A percentile compares a stretch with the other conserved stretches of the same genome.
These are phyloP conservation scores for Alligator sinensis DNA, from an alignment of 2,113 vertebrate species.

Conservation along the genomic window DNA sequence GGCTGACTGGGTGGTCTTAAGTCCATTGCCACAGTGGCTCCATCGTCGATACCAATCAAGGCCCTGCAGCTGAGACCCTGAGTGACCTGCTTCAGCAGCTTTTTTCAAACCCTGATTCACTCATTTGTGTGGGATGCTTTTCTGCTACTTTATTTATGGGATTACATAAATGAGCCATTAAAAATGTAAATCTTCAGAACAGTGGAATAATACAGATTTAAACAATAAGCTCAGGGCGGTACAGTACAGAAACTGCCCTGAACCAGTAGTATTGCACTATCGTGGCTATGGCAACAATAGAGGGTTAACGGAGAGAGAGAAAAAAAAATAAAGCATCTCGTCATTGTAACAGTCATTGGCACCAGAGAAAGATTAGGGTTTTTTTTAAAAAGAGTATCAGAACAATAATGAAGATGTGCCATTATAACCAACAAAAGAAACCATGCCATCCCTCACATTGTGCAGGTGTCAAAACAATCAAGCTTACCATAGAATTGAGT, in stretches of 20 bases:
- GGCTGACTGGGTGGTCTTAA: slow-evolving; percentile 91
- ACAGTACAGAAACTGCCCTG: slow-evolving; percentile 80
- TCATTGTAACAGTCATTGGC: slow-evolving; percentile 76
- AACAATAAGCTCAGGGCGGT: slow-evolving; percentile 84
- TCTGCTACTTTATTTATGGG: slow-evolving; percentile 89
- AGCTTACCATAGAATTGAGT: slow-evolving; percentile 57
- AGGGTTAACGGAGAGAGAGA: slow-evolving; percentile 67
- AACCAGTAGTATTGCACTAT: slow-evolving; percentile 68
- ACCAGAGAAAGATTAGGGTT: slow-evolving; percentile 80
- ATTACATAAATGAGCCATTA: slow-evolving; percentile 93
- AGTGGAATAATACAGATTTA: slow-evolving; percentile 87
- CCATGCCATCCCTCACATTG: slow-evolving; percentile 74
- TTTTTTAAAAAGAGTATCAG: slow-evolving; percentile 73
- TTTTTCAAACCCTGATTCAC: slow-evolving; percentile 83
- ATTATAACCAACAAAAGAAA: slow-evolving; percentile 80
- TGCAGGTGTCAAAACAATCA: slow-evolving; percentile 78
- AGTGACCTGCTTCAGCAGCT: slow-evolving; percentile 84
- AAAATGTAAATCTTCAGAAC: slow-evolving; percentile 92
- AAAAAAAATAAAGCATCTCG: slow-evolving; percentile 76
- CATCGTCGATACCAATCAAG: slow-evolving; percentile 87
- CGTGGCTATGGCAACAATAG: slow-evolving; percentile 84
- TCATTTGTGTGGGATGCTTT: slow-evolving; percentile 87
- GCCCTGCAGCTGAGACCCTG: slow-evolving; percentile 87
- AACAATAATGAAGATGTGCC: slow-evolving; percentile 85
- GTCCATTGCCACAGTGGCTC: slow-evolving; percentile 86